Percentiles rank a stretch among this genome's conserved stretches.
These are phyloP conservation scores for Calonectris borealis DNA, from an alignment of 2,113 vertebrate species.

Conservation along the genomic window DNA sequence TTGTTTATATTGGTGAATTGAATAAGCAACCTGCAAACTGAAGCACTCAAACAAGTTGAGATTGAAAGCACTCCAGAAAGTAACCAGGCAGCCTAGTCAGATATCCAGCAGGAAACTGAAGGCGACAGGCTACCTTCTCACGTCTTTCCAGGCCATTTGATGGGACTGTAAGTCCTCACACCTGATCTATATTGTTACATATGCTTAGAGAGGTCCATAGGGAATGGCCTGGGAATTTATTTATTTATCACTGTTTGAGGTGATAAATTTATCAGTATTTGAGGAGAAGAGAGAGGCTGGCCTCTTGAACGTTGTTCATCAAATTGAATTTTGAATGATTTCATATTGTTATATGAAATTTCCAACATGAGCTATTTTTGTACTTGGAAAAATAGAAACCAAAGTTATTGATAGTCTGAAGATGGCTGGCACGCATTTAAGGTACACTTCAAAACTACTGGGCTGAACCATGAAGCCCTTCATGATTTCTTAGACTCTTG, in stretches of 20 bases:
- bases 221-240: conserved; percentile 43
- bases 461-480: not conserved
- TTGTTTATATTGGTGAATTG: conserved; percentile 42
- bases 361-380: not conserved
- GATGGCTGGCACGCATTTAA: not conserved
- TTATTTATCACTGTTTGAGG: conserved; percentile 38
- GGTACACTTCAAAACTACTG: not conserved
- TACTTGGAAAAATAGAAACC: not conserved
- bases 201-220: conserved; percentile 39
- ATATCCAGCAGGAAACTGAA: conserved; percentile 24
- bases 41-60: conserved; percentile 38
- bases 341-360: not conserved
- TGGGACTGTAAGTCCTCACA: conserved; percentile 35
- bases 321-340: not conserved
- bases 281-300: not conserved
- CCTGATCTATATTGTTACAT: conserved; percentile 55
- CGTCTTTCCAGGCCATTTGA: conserved; percentile 30
- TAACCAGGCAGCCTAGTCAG: not conserved
- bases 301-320: not conserved
- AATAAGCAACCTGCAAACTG: conserved; percentile 39
- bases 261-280: conserved; percentile 19
- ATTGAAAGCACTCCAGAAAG: conserved; percentile 46
- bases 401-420: not conserved
- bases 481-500: not conserved
- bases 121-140: conserved; percentile 32